Evolutionary conservation across 2,113 vertebrate species (phyloP).

Genomic region (Myrmophylax atrothorax): DNA sequence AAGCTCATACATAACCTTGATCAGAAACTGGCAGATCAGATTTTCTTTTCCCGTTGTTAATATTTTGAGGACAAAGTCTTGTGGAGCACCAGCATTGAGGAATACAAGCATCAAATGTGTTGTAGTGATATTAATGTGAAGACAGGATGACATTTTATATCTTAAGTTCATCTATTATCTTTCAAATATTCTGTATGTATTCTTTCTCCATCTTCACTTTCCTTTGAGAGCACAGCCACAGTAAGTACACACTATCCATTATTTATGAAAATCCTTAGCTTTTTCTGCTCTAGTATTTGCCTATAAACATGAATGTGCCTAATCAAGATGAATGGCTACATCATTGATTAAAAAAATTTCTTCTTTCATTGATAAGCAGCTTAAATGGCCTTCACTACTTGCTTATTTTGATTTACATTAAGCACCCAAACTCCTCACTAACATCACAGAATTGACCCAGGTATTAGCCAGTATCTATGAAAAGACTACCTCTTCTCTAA

Average conservation of each 20-base stretch:
- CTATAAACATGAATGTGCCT: neutral
- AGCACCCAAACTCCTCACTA: neutral
- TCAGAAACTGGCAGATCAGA: neutral
- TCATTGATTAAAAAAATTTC: neutral
- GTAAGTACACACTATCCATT: neutral
- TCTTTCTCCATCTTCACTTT: neutral
- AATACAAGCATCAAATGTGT: neutral
- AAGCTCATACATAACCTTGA: neutral
- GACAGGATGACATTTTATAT: neutral
- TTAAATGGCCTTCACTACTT: neutral
- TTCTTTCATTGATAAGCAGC: neutral
- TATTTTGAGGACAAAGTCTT: neutral
- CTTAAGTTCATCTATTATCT: neutral
- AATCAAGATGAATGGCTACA: neutral
- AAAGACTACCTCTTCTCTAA: neutral
- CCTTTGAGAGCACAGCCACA: neutral
- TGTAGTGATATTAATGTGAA: neutral
- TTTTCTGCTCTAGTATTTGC: neutral
- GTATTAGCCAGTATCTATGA: neutral
- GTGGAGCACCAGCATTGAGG: neutral
- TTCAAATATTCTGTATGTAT: neutral
- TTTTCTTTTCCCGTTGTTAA: neutral
- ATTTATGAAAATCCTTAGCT: constrained; percentile 14
- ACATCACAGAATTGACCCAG: neutral
- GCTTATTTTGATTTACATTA: neutral